Conservation (phyloP, 2,797 vertebrate species). For the Cyclopterus lumpus region DNA sequence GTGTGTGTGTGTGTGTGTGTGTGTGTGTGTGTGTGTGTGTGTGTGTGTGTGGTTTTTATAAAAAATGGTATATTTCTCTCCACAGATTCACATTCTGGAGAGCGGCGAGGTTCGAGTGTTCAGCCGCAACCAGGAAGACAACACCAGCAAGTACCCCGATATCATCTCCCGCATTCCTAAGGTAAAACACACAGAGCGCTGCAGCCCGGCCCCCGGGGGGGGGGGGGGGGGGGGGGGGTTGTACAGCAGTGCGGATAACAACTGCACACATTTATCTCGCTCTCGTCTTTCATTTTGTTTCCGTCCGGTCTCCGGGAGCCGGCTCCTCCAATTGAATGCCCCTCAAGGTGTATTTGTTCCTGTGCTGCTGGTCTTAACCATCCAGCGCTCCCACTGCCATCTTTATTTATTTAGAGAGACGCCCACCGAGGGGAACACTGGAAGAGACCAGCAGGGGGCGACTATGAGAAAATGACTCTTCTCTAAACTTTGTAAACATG, state of each 20-base stretch:
- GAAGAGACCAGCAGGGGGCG: background rate
- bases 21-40: too few species aligned
- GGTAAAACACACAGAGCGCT: constrained; percentile 75
- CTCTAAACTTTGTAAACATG: too few species aligned
- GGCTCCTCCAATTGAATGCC: constrained; percentile 12
- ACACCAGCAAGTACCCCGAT: constrained; percentile 92
- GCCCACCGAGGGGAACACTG: too few species aligned
- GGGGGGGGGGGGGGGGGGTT: constrained; percentile 11
- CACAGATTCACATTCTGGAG: constrained; percentile 91
- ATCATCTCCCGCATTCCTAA: constrained; percentile 89
- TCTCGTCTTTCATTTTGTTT: constrained; percentile 29
- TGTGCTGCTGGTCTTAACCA: constrained; percentile 1
- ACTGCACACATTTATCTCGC: constrained; percentile 39
- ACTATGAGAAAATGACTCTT: too few species aligned
- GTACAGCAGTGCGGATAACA: constrained; percentile 41
- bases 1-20: too few species aligned
- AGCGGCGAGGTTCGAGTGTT: constrained; percentile 89
- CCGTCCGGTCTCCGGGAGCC: constrained; percentile 17
- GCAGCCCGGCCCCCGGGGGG: constrained; percentile 38
- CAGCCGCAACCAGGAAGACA: constrained; percentile 95
- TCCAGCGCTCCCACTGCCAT: background rate
- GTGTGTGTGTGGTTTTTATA: too few species aligned
- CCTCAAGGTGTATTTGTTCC: constrained; percentile 10
- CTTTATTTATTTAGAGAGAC: background rate
- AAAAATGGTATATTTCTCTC: too few species aligned